Conservation (phyloP, 2,797 vertebrate genomes). For the Furcifer pardalis region DNA sequence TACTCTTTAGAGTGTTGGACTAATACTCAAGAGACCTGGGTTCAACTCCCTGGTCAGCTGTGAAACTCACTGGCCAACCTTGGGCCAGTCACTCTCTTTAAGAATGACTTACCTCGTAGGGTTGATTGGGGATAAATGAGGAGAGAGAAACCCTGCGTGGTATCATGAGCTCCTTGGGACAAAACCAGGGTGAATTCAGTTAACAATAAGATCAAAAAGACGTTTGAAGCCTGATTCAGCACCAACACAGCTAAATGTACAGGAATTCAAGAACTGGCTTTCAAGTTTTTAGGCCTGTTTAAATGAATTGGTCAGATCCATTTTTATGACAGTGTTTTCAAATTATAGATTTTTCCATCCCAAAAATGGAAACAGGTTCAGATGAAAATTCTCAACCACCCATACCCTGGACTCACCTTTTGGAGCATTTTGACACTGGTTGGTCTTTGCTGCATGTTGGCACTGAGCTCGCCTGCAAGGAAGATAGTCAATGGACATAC, state of each 20-base stretch:
- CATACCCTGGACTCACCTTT: slow-evolving; percentile 74
- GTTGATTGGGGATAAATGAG: too few species aligned
- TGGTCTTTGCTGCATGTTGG: slow-evolving; percentile 81
- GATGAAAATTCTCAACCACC: background rate
- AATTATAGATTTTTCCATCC: background rate
- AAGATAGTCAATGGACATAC: background rate
- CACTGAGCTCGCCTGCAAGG: slow-evolving; percentile 78
- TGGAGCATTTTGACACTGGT: slow-evolving; percentile 81
- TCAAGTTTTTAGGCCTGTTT: background rate
- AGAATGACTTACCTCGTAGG: too few species aligned
- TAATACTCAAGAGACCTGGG: too few species aligned
- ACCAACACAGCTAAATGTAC: background rate
- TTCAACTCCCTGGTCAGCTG: too few species aligned
- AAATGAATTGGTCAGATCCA: background rate
- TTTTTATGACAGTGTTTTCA: background rate
- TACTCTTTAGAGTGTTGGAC: too few species aligned
- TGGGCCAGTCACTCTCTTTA: too few species aligned
- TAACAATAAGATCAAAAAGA: background rate
- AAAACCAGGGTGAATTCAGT: too few species aligned
- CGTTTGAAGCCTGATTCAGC: background rate
- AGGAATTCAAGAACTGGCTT: background rate
- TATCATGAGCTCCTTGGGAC: too few species aligned
- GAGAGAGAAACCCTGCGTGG: too few species aligned
- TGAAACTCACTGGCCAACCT: too few species aligned
- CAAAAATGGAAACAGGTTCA: background rate